Evolutionary conservation across 2,113 vertebrate genomes (phyloP).

Genomic region (Ictalurus punctatus): DNA sequence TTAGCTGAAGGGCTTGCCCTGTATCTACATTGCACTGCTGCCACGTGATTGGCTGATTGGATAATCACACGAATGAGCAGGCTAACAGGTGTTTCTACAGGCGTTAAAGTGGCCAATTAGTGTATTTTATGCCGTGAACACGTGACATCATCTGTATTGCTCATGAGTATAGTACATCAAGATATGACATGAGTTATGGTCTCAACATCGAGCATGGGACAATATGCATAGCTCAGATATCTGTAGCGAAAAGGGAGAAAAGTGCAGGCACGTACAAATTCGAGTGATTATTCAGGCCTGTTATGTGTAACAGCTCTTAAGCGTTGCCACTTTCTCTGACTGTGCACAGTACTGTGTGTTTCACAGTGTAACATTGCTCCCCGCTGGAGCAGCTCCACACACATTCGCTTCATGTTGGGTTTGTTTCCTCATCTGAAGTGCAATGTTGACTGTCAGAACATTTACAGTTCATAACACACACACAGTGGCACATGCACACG

Average conservation of each 20-base stretch:
- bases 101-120: neutral
- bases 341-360: neutral
- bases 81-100: neutral
- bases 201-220: neutral
- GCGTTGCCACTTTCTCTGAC: neutral
- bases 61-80: neutral
- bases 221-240: neutral
- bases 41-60: neutral
- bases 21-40: neutral
- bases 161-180: neutral
- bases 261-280: neutral
- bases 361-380: neutral
- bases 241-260: neutral
- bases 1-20: no score
- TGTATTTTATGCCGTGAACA: neutral
- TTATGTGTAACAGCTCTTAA: neutral
- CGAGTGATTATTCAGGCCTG: neutral
- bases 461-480: constrained; percentile 1
- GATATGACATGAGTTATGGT: neutral
- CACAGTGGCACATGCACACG: neutral
- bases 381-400: neutral
- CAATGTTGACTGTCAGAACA: neutral
- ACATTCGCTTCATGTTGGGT: neutral
- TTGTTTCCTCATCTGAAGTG: neutral
- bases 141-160: neutral